Evolutionary conservation across 2,888 invertebrate genomes (phyloP).

Genomic region (Phyllotreta striolata): DNA sequence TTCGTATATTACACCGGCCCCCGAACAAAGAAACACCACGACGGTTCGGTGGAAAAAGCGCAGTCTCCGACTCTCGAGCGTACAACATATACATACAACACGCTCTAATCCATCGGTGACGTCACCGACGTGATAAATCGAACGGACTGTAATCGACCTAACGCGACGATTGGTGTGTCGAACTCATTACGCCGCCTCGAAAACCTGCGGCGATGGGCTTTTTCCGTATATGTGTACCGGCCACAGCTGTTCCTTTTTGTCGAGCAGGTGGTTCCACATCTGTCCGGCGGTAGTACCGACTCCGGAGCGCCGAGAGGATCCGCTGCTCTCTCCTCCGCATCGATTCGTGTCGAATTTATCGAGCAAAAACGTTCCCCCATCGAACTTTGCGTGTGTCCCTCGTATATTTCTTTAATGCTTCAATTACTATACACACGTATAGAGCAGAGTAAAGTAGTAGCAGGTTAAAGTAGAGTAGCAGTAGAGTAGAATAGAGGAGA

Average conservation of each 20-base stretch:
- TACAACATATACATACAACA: too few species aligned
- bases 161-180: not conserved
- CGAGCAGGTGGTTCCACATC: slow-evolving; percentile 53
- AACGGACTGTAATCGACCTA: not conserved
- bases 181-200: slow-evolving; percentile 27
- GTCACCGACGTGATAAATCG: too few species aligned
- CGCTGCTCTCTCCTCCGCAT: slow-evolving; percentile 4
- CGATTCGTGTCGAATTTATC: slow-evolving; percentile 1
- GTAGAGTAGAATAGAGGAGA: too few species aligned
- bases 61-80: too few species aligned
- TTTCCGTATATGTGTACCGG: slow-evolving; percentile 39
- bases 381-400: too few species aligned
- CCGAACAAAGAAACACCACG: not conserved
- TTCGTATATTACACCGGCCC: too few species aligned
- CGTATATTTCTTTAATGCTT: too few species aligned
- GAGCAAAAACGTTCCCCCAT: too few species aligned
- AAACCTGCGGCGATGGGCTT: slow-evolving; percentile 43
- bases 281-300: slow-evolving; percentile 41
- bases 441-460: too few species aligned
- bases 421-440: too few species aligned
- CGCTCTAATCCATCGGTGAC: too few species aligned
- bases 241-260: slow-evolving; percentile 48
- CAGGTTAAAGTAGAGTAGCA: too few species aligned
- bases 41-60: not conserved
- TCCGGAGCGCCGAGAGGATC: not conserved